Conservation (phyloP, 2,888 invertebrate genomes). For the Acrobeloides nanus region DNA sequence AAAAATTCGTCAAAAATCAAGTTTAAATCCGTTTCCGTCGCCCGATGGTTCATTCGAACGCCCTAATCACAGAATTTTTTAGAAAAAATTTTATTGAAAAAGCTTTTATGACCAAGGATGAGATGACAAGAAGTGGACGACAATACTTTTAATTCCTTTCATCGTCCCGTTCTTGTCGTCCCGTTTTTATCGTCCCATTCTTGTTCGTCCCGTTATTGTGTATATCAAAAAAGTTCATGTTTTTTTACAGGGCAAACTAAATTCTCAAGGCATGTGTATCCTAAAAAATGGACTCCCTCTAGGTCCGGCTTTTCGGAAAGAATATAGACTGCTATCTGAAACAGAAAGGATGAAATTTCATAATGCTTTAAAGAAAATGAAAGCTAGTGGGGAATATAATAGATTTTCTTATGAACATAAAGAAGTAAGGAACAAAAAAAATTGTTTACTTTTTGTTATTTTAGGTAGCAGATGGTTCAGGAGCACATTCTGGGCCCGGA, state of each 20-base stretch:
- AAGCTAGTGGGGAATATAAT: slow-evolving; percentile 49
- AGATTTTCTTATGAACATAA: slow-evolving; percentile 40
- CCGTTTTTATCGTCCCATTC: no score
- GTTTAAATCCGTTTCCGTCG: no score
- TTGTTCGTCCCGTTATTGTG: no score
- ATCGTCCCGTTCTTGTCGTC: no score
- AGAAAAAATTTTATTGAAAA: no score
- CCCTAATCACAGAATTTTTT: no score
- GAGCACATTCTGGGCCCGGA: slow-evolving; percentile 48
- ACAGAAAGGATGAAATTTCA: slow-evolving; percentile 49
- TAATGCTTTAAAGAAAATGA: slow-evolving; percentile 44
- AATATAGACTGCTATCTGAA: slow-evolving; percentile 52
- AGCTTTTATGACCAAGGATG: no score
- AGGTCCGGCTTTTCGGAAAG: slow-evolving; percentile 45
- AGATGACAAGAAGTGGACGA: no score
- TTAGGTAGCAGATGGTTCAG: slow-evolving; percentile 36
- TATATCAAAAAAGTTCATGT: no score
- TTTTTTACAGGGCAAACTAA: slow-evolving; percentile 40
- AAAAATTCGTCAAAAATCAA: no score
- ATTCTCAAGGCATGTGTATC: slow-evolving; percentile 43
- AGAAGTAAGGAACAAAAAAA: slow-evolving; percentile 18
- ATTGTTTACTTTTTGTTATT: slow-evolving; percentile 8
- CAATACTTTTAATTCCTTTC: no score
- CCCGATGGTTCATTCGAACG: no score
- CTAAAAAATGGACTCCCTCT: slow-evolving; percentile 40